Base-by-base conservation (phyloP, 2,888 invertebrate genomes). In the Volucella inanis region DNA sequence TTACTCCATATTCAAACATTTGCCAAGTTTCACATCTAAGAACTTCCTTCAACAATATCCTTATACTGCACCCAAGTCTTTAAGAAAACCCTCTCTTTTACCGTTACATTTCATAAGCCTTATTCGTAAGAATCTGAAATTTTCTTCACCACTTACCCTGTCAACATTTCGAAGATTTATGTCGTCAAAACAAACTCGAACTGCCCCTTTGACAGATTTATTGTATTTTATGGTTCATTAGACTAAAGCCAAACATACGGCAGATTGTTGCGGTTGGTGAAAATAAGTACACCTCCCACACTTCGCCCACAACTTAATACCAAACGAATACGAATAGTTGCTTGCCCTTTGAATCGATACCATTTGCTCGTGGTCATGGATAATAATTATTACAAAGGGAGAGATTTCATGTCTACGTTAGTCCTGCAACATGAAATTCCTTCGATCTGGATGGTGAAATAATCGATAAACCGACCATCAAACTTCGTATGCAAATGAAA, bases 141-240 rank as follows among this genome's bases (percentile, higher is more conserved):
- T 31, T 31, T 31, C 4, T 31, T 31, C 31, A 6, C 31, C 31
- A 31, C 31, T 31, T 31, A 31, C 31, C 31, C 31, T 31, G 31
- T 31, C 31, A 6, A 31, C 6, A 31, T 31, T 59, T 43, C 18
- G 4, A 57, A 41, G 41, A 57, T 57, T 57, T 41, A 41, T 41
- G 39, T 3, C 39, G 41, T 15, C 57, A 15, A 41, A 57, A 41
- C 59, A 59, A 8, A 59, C 8, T 18, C 11, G 11, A 57, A 41
- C 41, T n/a, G 43, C 41, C 41, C 41, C 41, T 31, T 8, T 59
- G 41, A 43, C 41, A 59, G 59, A 59, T 59, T 59, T 59, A 59
- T 59, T 59, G 41, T 43, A 43, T 59, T 59, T 59, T 18, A 59
- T 59, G 59, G 59, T 43, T 59, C 59, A 59, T 43, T 41, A 41